phyloP scores from a whole-genome alignment of 2,797 vertebrate species.

The Percopsis omiscomaycus region DNA sequence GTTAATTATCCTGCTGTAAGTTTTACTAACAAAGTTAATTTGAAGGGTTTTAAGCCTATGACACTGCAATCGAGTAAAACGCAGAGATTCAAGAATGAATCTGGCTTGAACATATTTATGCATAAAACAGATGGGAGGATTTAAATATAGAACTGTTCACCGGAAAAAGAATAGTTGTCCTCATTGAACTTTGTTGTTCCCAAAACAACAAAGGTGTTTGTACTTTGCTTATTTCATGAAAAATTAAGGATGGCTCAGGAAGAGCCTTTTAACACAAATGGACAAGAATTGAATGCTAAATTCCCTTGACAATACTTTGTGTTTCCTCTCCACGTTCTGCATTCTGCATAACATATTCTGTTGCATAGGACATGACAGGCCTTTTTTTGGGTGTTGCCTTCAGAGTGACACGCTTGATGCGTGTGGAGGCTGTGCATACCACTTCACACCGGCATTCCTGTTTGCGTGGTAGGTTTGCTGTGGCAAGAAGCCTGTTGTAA shows the following conservation, averaged over 20 bases:
- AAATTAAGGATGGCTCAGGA: slow-evolving; percentile 57
- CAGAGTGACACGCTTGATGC: slow-evolving; percentile 31
- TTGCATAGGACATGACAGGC: slow-evolving; percentile 37
- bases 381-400: slow-evolving; percentile 36
- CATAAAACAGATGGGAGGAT: slow-evolving; percentile 41
- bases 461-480: slow-evolving; percentile 63
- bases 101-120: slow-evolving; percentile 34
- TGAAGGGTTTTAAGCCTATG: slow-evolving; percentile 16
- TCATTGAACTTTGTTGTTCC: slow-evolving; percentile 22
- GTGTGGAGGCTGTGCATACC: slow-evolving; percentile 35
- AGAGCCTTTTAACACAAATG: slow-evolving; percentile 23
- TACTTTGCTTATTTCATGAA: slow-evolving; percentile 55
- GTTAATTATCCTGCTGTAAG: neutral
- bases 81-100: slow-evolving; percentile 23
- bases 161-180: slow-evolving; percentile 42
- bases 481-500: slow-evolving; percentile 65
- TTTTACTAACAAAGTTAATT: neutral
- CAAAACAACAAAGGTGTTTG: slow-evolving; percentile 58
- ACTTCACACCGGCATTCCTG: slow-evolving; percentile 45
- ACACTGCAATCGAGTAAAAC: slow-evolving; percentile 23
- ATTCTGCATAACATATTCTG: slow-evolving; percentile 15
- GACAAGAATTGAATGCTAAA: neutral
- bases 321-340: slow-evolving; percentile 27
- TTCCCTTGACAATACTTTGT: slow-evolving; percentile 23
- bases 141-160: slow-evolving; percentile 5